Evolutionary conservation across 2,888 invertebrate species (phyloP).

Genomic region (Chloroclysta siterata): DNA sequence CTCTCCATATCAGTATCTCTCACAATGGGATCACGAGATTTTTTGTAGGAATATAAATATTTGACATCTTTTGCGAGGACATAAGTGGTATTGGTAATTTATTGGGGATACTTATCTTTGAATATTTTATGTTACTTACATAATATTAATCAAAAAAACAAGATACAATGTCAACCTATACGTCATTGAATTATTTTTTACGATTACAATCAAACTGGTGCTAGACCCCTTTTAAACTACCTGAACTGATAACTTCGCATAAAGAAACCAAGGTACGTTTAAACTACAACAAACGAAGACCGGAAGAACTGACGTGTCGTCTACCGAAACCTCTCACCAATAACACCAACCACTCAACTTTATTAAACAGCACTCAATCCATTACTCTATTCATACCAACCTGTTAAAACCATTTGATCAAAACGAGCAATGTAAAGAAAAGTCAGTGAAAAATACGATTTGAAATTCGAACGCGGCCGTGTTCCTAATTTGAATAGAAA

Average conservation of each 20-base stretch:
- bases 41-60: too few species aligned
- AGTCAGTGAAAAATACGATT: constrained; percentile 20
- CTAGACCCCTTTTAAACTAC: constrained; percentile 16
- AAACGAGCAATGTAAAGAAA: constrained; percentile 46
- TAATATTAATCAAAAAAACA: too few species aligned
- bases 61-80: too few species aligned
- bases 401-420: background rate
- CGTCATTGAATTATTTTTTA: background rate
- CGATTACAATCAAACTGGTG: background rate
- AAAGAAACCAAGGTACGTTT: constrained; percentile 56
- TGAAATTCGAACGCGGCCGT: constrained; percentile 45
- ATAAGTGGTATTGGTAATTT: too few species aligned
- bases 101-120: too few species aligned
- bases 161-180: background rate
- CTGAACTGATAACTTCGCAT: constrained; percentile 39
- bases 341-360: constrained; percentile 14
- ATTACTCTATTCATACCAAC: constrained; percentile 15
- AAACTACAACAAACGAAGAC: constrained; percentile 49
- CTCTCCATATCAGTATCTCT: too few species aligned
- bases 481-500: constrained; percentile 76
- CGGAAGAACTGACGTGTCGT: constrained; percentile 68
- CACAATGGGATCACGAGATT: too few species aligned
- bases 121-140: too few species aligned
- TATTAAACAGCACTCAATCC: constrained; percentile 1
- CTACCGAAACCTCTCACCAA: constrained; percentile 34